These are phyloP conservation scores for Anguilla megastoma DNA, from an alignment of 2,797 vertebrate genomes.

Conservation along the genomic window DNA sequence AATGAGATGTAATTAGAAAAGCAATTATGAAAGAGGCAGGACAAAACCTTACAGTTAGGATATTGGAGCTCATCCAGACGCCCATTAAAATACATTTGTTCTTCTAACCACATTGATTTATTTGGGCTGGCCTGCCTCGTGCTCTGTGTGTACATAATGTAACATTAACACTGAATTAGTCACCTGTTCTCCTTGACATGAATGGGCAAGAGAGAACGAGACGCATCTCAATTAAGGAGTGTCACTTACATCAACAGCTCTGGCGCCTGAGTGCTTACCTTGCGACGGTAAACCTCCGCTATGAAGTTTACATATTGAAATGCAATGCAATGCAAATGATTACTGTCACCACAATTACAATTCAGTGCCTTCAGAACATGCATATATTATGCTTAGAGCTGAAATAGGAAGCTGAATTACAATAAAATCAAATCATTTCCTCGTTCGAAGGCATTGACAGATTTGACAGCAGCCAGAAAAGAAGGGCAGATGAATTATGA, in stretches of 20 bases:
- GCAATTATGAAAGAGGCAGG: conserved; percentile 15
- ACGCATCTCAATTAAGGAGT: conserved; percentile 30
- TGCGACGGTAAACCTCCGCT: background rate
- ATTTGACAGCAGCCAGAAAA: background rate
- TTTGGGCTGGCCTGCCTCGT: conserved; percentile 51
- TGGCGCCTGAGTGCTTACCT: background rate
- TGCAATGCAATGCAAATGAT: background rate
- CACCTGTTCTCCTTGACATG: conserved; percentile 57
- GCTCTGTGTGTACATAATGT: conserved; percentile 47
- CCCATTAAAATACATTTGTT: conserved; percentile 36
- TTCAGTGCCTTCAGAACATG: background rate
- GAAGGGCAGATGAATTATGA: background rate
- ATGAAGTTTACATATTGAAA: background rate
- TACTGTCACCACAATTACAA: background rate
- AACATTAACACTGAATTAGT: conserved; percentile 52
- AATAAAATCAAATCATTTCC: background rate
- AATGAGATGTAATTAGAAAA: conserved; percentile 30
- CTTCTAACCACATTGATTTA: conserved; percentile 50
- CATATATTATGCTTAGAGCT: too few relatives aligned
- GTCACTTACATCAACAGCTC: conserved; percentile 2
- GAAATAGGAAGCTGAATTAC: background rate
- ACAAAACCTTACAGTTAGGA: conserved; percentile 27
- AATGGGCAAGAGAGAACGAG: conserved; percentile 14
- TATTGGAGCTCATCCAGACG: conserved; percentile 32
- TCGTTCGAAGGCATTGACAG: background rate